Base-by-base conservation (phyloP, 2,888 invertebrate species). In the Rapana venosa region DNA sequence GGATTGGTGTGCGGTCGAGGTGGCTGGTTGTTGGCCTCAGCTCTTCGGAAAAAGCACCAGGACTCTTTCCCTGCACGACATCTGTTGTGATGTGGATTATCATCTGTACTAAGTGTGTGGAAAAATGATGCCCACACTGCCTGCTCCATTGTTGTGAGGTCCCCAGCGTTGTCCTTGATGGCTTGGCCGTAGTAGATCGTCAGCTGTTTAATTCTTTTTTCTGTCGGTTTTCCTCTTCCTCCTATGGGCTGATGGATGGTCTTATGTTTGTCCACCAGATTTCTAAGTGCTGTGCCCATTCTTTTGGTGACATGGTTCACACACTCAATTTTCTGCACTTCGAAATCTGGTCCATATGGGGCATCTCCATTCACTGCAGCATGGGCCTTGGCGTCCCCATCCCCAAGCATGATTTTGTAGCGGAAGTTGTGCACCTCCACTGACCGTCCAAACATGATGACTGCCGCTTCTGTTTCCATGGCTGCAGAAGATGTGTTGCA, bases 381-480 rank as follows among this genome's bases (percentile, higher is more conserved):
- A 47, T 87, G 32, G 1, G 87, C 47, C 22, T 87, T 87, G 1
- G 47, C 26, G 22, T 87, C 87, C 4, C 87, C 87, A n/a, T 87
- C 87, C 2, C 87, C 87, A 20, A 87, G 26, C 87, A 87, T 87
- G 13, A 36, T 36, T 15, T 47, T 74, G 47, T 87, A 87, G 4
- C 87, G 35, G 87, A 87, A 87, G 1, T 56, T n/a, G 56, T 84
- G 56, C 6, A 47, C 35, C 5, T 30, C 32, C 32, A 61, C 47
- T 8, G 87, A 74, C 17, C 87, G 56, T 74, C 47, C 26, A 13
- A 70, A 87, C 17, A 87, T 17, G 15, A 4, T 74, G 22, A 87
- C 36, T 47, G 87, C 87, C 8, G 47, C 87, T 30, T 87, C 87
- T 74, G 74, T 77, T 47, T 87, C 87, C 87, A 87, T 87, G 36